These are phyloP conservation scores for Gandaritis pyraliata DNA, from an alignment of 2,888 invertebrate genomes.

Conservation along the genomic window DNA sequence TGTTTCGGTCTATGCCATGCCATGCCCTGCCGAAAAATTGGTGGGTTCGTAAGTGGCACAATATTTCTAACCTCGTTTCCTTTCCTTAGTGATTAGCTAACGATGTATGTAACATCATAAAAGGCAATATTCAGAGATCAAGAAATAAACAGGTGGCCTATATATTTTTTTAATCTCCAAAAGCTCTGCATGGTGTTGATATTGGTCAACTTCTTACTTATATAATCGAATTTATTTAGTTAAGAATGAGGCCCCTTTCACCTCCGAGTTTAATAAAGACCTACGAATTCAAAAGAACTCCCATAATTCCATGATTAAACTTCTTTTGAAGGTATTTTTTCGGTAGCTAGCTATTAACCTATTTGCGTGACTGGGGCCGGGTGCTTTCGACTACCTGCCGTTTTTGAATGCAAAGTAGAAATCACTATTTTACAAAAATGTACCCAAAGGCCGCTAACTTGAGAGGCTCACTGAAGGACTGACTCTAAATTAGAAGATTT, in stretches of 20 bases:
- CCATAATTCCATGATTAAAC: conserved; percentile 67
- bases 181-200: too few relatives aligned
- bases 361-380: conserved; percentile 68
- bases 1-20: neutral
- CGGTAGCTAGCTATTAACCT: conserved; percentile 69
- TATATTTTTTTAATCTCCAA: too few relatives aligned
- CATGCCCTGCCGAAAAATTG: conserved; percentile 37
- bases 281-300: conserved; percentile 55
- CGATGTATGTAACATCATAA: too few relatives aligned
- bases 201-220: too few relatives aligned
- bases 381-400: conserved; percentile 38
- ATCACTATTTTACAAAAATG: too few relatives aligned
- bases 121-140: too few relatives aligned
- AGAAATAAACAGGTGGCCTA: too few relatives aligned
- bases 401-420: conserved; percentile 38
- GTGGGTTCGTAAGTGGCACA: conserved; percentile 41
- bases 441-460: too few relatives aligned
- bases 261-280: conserved; percentile 32
- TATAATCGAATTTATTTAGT: too few relatives aligned
- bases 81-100: conserved; percentile 53
- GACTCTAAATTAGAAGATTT: too few relatives aligned
- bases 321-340: conserved; percentile 64
- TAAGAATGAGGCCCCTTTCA: too few relatives aligned
- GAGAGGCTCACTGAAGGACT: too few relatives aligned
- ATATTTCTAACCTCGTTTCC: conserved; percentile 73